phyloP scores from a whole-genome alignment of 2,797 vertebrate genomes.

The Eurystomus glaucurus region DNA sequence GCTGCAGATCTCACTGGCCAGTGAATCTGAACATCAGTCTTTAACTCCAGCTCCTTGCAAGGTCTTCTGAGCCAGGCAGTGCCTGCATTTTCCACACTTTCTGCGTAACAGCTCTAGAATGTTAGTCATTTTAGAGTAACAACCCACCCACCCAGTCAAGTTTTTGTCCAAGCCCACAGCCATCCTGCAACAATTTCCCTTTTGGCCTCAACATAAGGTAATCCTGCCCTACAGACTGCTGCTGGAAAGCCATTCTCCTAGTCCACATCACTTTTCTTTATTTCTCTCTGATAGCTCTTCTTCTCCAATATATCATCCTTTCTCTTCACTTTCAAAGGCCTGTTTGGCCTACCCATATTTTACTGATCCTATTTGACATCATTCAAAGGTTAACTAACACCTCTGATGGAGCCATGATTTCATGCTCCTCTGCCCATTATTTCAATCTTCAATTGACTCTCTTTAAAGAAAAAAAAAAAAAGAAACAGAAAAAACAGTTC shows the following conservation, averaged over 20 bases:
- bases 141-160: background rate
- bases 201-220: background rate
- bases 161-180: background rate
- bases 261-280: background rate
- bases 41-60: background rate
- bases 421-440: background rate
- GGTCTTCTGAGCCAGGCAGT: background rate
- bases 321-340: background rate
- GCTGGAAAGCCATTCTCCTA: background rate
- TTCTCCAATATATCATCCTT: background rate
- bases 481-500: background rate
- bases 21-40: background rate
- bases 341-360: background rate
- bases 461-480: background rate
- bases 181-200: background rate
- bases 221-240: background rate
- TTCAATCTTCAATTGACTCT: background rate
- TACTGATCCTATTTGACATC: background rate
- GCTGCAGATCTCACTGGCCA: background rate
- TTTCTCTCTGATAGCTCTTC: background rate
- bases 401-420: background rate
- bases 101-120: conserved; percentile 8
- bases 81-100: background rate
- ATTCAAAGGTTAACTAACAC: background rate
- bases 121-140: conserved; percentile 4